Base-by-base conservation (phyloP, 2,888 invertebrate genomes). In the Agrotis puta region DNA sequence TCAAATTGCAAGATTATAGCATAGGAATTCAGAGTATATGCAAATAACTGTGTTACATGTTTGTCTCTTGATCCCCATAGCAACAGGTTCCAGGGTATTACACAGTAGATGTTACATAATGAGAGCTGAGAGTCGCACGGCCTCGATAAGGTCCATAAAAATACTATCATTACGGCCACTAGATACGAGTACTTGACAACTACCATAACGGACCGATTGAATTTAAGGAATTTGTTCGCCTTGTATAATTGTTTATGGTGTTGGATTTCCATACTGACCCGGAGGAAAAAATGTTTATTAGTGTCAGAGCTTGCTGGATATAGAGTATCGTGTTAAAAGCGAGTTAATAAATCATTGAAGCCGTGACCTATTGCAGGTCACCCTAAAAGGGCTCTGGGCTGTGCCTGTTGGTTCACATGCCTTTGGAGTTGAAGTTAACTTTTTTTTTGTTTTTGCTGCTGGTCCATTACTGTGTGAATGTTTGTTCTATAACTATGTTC, bases 101-200 rank as follows among this genome's bases (percentile, higher is more conserved):
- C 51, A 58, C 18, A 18, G 56, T 61, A 64, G 53, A 58, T 45
- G 51, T 77, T 56, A 67, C 67, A 43, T 78, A 64, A 79, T 47
- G 24, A 48, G 48, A 33, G 33, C 59, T 14, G 11, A 63, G 56
- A 79, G 65, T 66, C 68, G 20, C 75, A 65, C 71, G 77, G 72
- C 82, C 76, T 76, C 85, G 67, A 63, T 64, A 48, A 57, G 48
- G 59, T 64, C 69, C 68, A 77, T 83, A 83, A 82, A 82, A 84
- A 84, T 82, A 65, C 75, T 74, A 76, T 57, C 62, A 50, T 67
- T 64, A 80, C 66, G 65, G 56, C 64, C 63, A 47, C 56, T 58
- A 63, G 68, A 58, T 62, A 71, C 39, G 39, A 39, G 39, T 39
- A 39, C 81, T 54, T 57, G 67, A 59, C 76, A 27, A 50, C 66